Evolutionary conservation across 64 coral and sea anemone species (phyloP).

Genomic region (Stichodactyla mertensii): DNA sequence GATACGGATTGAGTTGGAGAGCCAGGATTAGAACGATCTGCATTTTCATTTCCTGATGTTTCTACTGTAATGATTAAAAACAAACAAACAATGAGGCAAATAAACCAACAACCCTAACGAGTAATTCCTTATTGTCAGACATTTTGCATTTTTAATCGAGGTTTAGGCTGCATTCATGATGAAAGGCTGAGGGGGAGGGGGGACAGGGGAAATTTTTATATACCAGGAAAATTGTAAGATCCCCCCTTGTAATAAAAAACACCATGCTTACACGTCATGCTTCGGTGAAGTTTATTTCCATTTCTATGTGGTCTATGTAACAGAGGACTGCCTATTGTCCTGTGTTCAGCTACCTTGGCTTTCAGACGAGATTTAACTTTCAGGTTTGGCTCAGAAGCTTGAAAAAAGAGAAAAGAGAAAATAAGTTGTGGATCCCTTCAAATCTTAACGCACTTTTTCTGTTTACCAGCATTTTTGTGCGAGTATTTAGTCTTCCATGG

Average conservation of each 20-base stretch:
- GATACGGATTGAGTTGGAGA: conserved; percentile 73
- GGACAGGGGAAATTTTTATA: no score
- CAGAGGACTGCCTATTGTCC: conserved; percentile 75
- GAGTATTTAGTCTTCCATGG: no score
- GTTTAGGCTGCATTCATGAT: background rate
- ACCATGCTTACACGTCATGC: conserved; percentile 58
- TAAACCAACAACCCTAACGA: background rate
- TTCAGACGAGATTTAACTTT: conserved; percentile 89
- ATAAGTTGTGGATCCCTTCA: no score
- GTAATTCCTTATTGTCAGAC: background rate
- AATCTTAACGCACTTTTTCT: no score
- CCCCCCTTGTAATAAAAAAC: no score
- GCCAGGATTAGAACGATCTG: conserved; percentile 59
- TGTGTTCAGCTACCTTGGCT: conserved; percentile 67
- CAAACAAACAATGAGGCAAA: background rate
- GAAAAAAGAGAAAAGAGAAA: background rate
- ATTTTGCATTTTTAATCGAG: background rate
- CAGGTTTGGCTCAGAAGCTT: conserved; percentile 95
- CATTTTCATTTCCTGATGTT: conserved; percentile 62
- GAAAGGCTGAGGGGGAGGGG: no score
- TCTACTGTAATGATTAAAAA: conserved; percentile 46
- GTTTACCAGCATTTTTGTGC: no score
- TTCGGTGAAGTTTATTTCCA: conserved; percentile 69
- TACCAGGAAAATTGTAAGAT: no score
- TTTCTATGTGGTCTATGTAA: conserved; percentile 60